A percentile compares a stretch with the other conserved stretches of the same genome.
These are phyloP conservation scores for Seira musarum DNA, from an alignment of 2,888 invertebrate species.

Conservation along the genomic window DNA sequence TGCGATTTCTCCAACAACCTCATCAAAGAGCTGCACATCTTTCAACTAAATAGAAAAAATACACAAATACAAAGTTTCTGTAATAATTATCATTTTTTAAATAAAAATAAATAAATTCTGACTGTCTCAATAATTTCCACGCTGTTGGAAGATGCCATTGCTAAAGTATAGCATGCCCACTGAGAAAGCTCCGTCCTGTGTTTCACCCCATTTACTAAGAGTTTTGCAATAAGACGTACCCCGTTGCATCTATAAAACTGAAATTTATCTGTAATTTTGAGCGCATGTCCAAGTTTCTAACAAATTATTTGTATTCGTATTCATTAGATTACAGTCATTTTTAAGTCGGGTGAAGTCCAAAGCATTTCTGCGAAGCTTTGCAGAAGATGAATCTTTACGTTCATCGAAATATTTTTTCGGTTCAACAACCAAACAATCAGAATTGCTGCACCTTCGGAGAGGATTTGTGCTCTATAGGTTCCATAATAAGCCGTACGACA, in stretches of 20 bases:
- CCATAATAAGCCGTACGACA: conserved; percentile 62
- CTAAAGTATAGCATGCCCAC: conserved; percentile 64
- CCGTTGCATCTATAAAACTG: conserved; percentile 61
- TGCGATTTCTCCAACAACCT: conserved; percentile 60
- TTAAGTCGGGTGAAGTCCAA: conserved; percentile 54
- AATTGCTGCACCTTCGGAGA: conserved; percentile 53
- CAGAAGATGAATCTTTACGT: conserved; percentile 51
- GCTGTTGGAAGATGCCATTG: conserved; percentile 55
- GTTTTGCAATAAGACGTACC: conserved; percentile 45
- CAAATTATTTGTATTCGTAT: too few relatives aligned
- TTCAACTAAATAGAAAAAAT: conserved; percentile 39
- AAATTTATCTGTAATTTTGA: too few relatives aligned
- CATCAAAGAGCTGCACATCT: conserved; percentile 44
- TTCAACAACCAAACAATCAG: conserved; percentile 64
- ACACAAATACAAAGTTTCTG: too few relatives aligned
- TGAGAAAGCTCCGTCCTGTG: conserved; percentile 52
- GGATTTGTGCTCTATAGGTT: conserved; percentile 58
- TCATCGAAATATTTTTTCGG: conserved; percentile 48
- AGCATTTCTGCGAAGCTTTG: conserved; percentile 65
- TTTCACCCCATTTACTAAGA: conserved; percentile 44
- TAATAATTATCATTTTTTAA: too few relatives aligned
- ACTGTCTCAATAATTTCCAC: conserved; percentile 55
- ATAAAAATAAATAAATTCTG: too few relatives aligned
- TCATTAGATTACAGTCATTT: conserved; percentile 49
- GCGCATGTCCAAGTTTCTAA: too few relatives aligned